These are phyloP conservation scores for Brachypterus glaber DNA, from an alignment of 2,888 invertebrate species.

Conservation along the genomic window DNA sequence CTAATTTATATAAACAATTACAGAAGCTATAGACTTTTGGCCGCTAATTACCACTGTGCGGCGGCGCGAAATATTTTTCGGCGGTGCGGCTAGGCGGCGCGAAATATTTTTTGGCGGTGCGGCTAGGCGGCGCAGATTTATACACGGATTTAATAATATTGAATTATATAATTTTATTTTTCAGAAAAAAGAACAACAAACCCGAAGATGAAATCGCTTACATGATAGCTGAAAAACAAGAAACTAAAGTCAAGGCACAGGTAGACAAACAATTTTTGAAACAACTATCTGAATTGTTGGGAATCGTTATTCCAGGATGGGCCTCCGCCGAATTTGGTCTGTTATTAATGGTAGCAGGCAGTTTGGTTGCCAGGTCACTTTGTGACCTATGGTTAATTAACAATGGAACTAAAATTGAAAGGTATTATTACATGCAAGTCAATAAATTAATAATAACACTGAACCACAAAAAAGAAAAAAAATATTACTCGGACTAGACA, in stretches of 20 bases:
- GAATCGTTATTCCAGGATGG: constrained; percentile 70
- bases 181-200: constrained; percentile 43
- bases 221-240: constrained; percentile 62
- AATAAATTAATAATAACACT: constrained; percentile 24
- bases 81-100: no score
- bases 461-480: not conserved
- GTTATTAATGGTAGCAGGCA: constrained; percentile 63
- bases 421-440: no score
- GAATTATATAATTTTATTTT: constrained; percentile 16
- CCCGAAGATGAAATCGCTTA: constrained; percentile 68
- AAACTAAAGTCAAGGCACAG: constrained; percentile 56
- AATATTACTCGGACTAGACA: no score
- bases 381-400: constrained; percentile 98
- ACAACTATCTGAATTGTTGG: constrained; percentile 58
- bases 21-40: no score
- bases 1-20: no score
- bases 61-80: no score
- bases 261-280: constrained; percentile 66
- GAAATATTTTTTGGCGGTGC: no score
- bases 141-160: constrained; percentile 1
- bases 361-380: constrained; percentile 79
- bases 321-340: constrained; percentile 68
- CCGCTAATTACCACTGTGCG: no score
- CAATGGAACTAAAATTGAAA: constrained; percentile 87
- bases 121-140: no score